These are phyloP conservation scores for Ridgeia piscesae DNA, from an alignment of 1,140 invertebrate genomes.

Conservation along the genomic window DNA sequence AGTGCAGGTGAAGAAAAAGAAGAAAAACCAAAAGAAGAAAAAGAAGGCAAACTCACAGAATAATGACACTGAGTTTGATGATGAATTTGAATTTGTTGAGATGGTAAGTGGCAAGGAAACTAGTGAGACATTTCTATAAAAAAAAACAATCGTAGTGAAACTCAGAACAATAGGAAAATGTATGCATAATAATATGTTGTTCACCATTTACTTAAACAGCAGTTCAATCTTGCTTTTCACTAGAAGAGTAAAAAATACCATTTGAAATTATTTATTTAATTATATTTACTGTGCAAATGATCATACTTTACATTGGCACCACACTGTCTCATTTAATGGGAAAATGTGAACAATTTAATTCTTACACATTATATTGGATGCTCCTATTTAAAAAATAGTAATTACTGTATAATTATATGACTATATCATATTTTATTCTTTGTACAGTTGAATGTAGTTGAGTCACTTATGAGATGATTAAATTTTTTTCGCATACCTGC, in stretches of 20 bases:
- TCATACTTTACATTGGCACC: too few species aligned
- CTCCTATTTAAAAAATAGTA: too few species aligned
- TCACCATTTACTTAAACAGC: background rate
- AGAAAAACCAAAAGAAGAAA: constrained; percentile 52
- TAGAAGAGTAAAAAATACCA: background rate
- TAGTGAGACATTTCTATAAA: background rate
- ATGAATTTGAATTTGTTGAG: constrained; percentile 74
- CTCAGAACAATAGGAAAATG: background rate
- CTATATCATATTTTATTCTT: too few species aligned
- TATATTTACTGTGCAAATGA: too few species aligned
- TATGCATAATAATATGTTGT: background rate
- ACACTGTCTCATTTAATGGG: too few species aligned
- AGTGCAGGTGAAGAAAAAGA: background rate
- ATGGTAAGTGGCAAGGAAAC: constrained; percentile 28
- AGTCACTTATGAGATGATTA: background rate
- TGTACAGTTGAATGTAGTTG: too few species aligned
- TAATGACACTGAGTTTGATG: constrained; percentile 71
- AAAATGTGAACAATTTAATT: too few species aligned
- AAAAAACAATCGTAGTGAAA: background rate
- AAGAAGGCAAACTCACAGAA: constrained; percentile 45
- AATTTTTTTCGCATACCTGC: background rate
- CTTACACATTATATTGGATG: too few species aligned
- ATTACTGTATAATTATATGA: too few species aligned
- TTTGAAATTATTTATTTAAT: background rate
- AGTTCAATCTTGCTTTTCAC: background rate